A percentile compares a stretch with the other conserved stretches of the same genome.
Evolutionary conservation across 2,888 invertebrate genomes (phyloP).

Genomic region (Noctua comes): DNA sequence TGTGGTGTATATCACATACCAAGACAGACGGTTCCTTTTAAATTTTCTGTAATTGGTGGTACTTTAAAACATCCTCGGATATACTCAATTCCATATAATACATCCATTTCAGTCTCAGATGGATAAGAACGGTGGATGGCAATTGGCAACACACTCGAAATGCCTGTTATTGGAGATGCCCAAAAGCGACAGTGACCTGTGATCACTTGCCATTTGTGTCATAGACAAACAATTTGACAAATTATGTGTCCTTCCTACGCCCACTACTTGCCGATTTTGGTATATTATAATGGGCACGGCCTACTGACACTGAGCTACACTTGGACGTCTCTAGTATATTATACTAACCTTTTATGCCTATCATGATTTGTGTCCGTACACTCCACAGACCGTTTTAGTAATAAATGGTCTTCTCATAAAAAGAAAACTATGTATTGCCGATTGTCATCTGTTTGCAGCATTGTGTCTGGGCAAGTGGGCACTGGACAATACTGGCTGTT

Average conservation of each 20-base stretch:
- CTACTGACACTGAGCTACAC: background rate
- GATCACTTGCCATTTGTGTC: background rate
- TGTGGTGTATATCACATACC: too few relatives aligned
- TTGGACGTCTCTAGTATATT: background rate
- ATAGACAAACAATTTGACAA: background rate
- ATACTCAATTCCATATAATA: too few relatives aligned
- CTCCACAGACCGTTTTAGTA: background rate
- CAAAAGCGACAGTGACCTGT: too few relatives aligned
- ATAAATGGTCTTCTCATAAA: background rate
- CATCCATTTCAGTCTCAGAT: too few relatives aligned
- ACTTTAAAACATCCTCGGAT: too few relatives aligned
- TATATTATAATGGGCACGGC: constrained; percentile 5
- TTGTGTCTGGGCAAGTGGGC: background rate
- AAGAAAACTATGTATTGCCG: background rate
- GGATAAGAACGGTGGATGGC: too few relatives aligned
- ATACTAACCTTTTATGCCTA: constrained; percentile 11
- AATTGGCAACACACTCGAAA: too few relatives aligned
- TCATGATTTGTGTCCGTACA: background rate
- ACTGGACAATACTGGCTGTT: background rate
- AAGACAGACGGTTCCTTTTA: too few relatives aligned
- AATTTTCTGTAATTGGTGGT: too few relatives aligned
- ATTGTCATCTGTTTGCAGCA: background rate
- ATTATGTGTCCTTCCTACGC: background rate
- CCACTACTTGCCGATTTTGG: constrained; percentile 30
- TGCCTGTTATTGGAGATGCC: too few relatives aligned